phyloP scores from a whole-genome alignment of 1,140 invertebrate species.

The Temnothorax nylanderi region DNA sequence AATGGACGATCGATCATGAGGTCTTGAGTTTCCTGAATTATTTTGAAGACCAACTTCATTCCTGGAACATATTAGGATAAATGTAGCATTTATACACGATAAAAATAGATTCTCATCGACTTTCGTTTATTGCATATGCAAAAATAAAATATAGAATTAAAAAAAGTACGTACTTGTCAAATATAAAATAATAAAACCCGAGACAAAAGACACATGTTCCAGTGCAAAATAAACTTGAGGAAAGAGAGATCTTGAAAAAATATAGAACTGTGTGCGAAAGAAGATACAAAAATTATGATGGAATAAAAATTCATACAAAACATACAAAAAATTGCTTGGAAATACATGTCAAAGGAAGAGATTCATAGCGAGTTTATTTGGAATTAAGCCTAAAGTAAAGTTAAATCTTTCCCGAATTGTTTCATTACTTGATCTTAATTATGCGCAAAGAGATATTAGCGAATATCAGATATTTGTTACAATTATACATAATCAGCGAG shows the following conservation, averaged over 20 bases:
- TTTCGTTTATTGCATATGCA: background rate
- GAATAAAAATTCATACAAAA: background rate
- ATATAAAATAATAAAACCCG: background rate
- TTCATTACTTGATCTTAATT: background rate
- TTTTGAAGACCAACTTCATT: background rate
- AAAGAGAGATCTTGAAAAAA: slow-evolving; percentile 7
- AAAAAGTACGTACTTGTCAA: background rate
- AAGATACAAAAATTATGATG: background rate
- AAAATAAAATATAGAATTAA: background rate
- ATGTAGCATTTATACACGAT: background rate
- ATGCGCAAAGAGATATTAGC: background rate
- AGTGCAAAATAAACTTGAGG: background rate
- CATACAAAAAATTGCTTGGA: background rate
- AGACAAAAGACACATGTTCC: background rate
- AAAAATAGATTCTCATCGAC: background rate
- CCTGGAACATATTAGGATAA: slow-evolving; percentile 46
- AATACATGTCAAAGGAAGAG: background rate
- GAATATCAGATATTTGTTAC: background rate
- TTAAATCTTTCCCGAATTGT: background rate
- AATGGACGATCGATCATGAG: slow-evolving; percentile 63
- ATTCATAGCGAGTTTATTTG: background rate
- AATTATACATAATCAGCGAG: background rate
- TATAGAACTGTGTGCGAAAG: background rate
- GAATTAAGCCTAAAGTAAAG: background rate
- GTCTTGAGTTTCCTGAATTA: background rate